Conservation (phyloP, 2,888 invertebrate genomes). For the Yponomeuta evonymella region DNA sequence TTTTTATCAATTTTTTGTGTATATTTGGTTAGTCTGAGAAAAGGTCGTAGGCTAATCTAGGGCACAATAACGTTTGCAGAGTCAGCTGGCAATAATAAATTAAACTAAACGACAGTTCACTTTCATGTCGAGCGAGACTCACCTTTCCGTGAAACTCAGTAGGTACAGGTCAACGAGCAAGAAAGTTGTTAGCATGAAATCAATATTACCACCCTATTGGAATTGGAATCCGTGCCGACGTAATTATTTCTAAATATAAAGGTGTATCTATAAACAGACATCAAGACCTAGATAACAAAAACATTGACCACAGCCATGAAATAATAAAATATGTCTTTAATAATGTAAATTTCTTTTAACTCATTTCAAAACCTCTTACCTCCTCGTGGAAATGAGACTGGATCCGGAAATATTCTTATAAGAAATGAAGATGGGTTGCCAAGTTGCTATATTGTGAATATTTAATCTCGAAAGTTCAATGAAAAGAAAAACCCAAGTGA, state of each 20-base stretch:
- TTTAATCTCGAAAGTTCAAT: neutral
- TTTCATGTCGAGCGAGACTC: neutral
- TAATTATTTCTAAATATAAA: neutral
- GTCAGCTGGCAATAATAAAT: neutral
- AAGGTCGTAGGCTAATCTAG: no score
- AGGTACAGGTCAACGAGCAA: slow-evolving; percentile 5
- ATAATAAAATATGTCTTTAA: neutral
- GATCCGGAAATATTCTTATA: neutral
- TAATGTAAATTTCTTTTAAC: neutral
- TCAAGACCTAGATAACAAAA: neutral
- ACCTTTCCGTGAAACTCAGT: slow-evolving; percentile 10
- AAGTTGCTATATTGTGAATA: neutral
- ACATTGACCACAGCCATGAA: neutral
- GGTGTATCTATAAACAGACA: neutral
- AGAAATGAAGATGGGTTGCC: neutral
- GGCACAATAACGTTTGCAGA: no score
- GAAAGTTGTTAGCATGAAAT: slow-evolving; percentile 2
- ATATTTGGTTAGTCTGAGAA: no score
- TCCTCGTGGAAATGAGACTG: neutral
- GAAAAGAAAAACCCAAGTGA: neutral
- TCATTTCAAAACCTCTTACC: neutral
- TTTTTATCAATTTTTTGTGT: no score
- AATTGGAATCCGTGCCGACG: neutral
- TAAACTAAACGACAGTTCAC: neutral
- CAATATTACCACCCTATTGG: neutral